phyloP scores from a whole-genome alignment of 2,888 invertebrate species.

The Calephelis perditalis region DNA sequence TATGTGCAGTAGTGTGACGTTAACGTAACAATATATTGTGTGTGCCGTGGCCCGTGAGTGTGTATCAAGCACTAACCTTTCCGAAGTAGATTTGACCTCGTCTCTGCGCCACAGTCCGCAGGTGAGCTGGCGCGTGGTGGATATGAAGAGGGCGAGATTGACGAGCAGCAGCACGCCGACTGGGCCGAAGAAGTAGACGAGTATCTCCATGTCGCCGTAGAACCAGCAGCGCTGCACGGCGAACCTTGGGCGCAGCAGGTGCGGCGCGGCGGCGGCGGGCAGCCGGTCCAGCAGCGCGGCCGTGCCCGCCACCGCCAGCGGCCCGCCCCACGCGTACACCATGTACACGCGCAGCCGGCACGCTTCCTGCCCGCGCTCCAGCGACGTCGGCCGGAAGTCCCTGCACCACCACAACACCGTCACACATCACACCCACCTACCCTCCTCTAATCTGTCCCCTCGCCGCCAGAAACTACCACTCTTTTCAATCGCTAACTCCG shows the following conservation, averaged over 20 bases:
- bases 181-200: constrained; percentile 92
- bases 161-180: constrained; percentile 87
- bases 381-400: constrained; percentile 89
- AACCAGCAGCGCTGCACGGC: constrained; percentile 91
- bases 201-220: constrained; percentile 87
- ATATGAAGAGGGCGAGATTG: constrained; percentile 87
- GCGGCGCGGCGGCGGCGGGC: constrained; percentile 71
- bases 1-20: no score
- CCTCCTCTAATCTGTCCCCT: no score
- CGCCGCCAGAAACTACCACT: no score
- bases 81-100: constrained; percentile 88
- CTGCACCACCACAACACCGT: constrained; percentile 56
- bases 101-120: constrained; percentile 93
- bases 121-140: constrained; percentile 90
- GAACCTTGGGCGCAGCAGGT: constrained; percentile 86
- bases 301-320: constrained; percentile 85
- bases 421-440: no score
- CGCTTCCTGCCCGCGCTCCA: constrained; percentile 91
- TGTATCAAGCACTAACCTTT: constrained; percentile 39
- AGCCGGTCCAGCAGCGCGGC: constrained; percentile 86
- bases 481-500: no score
- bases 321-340: constrained; percentile 92
- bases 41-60: no score
- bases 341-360: constrained; percentile 88
- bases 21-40: no score